Percentiles rank a stretch among this genome's conserved stretches.
These are phyloP conservation scores for Meloidogyne exigua DNA, from an alignment of 1,140 invertebrate species.

Conservation along the genomic window DNA sequence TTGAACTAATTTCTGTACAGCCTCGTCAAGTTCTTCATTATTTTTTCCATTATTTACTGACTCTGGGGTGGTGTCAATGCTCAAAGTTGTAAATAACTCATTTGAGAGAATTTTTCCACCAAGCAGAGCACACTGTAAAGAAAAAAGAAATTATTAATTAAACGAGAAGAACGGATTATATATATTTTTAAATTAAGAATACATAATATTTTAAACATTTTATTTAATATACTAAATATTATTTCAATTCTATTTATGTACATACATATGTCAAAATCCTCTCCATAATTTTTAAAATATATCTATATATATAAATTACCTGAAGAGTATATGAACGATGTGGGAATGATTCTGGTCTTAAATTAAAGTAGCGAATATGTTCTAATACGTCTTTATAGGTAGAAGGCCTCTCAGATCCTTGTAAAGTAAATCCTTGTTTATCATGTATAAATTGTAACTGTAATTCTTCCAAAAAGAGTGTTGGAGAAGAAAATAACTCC, in stretches of 20 bases:
- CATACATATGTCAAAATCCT: no score
- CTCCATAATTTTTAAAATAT: no score
- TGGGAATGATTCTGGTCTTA: slow-evolving; percentile 57
- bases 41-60: slow-evolving; percentile 16
- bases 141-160: not conserved
- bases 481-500: slow-evolving; percentile 61
- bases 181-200: no score
- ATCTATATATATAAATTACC: not conserved
- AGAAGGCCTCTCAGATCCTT: slow-evolving; percentile 48
- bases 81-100: slow-evolving; percentile 46
- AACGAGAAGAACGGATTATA: not conserved
- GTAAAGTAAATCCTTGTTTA: slow-evolving; percentile 56
- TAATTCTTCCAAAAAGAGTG: slow-evolving; percentile 56
- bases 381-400: slow-evolving; percentile 53
- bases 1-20: slow-evolving; percentile 21
- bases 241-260: no score
- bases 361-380: slow-evolving; percentile 64
- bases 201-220: no score
- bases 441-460: slow-evolving; percentile 63
- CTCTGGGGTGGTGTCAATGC: slow-evolving; percentile 29
- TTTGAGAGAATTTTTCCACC: slow-evolving; percentile 59
- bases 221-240: no score
- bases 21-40: slow-evolving; percentile 14
- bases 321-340: slow-evolving; percentile 58
- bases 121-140: slow-evolving; percentile 52